These are phyloP conservation scores for Drosophila fuyamai DNA, from an alignment of 1,140 invertebrate species.

Conservation along the genomic window DNA sequence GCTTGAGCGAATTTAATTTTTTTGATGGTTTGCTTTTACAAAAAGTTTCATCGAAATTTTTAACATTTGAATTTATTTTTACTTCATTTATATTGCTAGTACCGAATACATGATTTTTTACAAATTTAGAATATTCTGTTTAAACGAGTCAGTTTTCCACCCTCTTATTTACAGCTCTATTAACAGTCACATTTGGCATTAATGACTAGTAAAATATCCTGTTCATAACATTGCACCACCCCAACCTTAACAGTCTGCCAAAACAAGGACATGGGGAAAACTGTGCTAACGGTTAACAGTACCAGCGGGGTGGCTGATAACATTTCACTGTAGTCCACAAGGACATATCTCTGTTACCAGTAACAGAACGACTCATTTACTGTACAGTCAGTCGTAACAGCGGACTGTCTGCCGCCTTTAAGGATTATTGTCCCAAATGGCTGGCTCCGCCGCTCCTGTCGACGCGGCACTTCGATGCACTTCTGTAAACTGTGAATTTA, in stretches of 20 bases:
- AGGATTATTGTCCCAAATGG: too few relatives aligned
- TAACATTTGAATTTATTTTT: too few relatives aligned
- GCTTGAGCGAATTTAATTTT: background rate
- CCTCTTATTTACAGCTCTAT: background rate
- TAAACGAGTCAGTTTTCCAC: too few relatives aligned
- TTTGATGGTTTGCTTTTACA: background rate
- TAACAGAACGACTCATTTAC: constrained; percentile 13
- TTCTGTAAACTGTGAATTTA: too few relatives aligned
- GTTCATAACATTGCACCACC: background rate
- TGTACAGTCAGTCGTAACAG: too few relatives aligned
- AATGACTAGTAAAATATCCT: background rate
- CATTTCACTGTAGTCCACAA: background rate
- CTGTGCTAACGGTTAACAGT: constrained; percentile 74
- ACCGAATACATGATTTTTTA: too few relatives aligned
- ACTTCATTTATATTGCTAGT: too few relatives aligned
- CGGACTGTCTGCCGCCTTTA: too few relatives aligned
- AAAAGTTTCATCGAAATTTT: too few relatives aligned
- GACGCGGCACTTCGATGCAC: too few relatives aligned
- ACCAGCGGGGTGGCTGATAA: constrained; percentile 4
- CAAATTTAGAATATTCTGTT: too few relatives aligned
- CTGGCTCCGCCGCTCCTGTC: too few relatives aligned
- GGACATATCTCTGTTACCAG: background rate
- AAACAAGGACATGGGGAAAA: constrained; percentile 5
- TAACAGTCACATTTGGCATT: background rate
- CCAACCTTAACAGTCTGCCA: constrained; percentile 6